Evolutionary conservation across 2,797 vertebrate genomes (phyloP), one percentile per base, ranked within the genome.

Genomic region (Halcyon badia): DNA sequence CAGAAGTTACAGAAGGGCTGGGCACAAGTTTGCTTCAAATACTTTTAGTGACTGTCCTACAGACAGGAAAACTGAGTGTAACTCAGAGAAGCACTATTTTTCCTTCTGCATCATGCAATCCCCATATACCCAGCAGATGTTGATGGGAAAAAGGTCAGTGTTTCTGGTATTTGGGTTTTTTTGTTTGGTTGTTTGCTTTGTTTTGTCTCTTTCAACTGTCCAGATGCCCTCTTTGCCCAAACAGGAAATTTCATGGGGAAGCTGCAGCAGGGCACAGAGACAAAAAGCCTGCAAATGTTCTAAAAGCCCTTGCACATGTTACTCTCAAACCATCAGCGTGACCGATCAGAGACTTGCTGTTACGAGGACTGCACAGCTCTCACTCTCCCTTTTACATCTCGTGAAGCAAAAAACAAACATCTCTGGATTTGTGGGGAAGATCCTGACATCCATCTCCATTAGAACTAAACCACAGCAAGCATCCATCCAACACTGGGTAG

Each of bases 191-290:
- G 13, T 15, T n/a, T 26, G 17, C n/a, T 19, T 5, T 24, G 30
- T 39, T 2, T 6, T 48, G 31, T 41, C 31, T 66, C 72, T 73
- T 44, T 80, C 56, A 83, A 57, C 72, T 86, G 89, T 56, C 80
- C 89, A 86, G 51, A 90, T 66, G 89, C 72, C 82, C 64, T 66
- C 87, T 91, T 90, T 52, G 69, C 73, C 80, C 83, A 90, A 91
- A 94, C 85, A 95, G 85, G 91, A 95, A 96, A 86, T 56, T 91
- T 89, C 62, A 83, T 6, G 1, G 66, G 80, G 72, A 95, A 95
- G 89, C 60, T 90, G 70, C 73, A 90, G 85, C 33, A 62, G 18
- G 33, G 62, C 60, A 58, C 13, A 51, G 8, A 61, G 13, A 49
- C 28, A 60, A 58, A 83, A 73, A 71, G 12, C 21, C 62, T 64